Evolutionary conservation across 2,888 invertebrate species (phyloP), one percentile per base, ranked within the genome.

Genomic region (Phalera bucephala): DNA sequence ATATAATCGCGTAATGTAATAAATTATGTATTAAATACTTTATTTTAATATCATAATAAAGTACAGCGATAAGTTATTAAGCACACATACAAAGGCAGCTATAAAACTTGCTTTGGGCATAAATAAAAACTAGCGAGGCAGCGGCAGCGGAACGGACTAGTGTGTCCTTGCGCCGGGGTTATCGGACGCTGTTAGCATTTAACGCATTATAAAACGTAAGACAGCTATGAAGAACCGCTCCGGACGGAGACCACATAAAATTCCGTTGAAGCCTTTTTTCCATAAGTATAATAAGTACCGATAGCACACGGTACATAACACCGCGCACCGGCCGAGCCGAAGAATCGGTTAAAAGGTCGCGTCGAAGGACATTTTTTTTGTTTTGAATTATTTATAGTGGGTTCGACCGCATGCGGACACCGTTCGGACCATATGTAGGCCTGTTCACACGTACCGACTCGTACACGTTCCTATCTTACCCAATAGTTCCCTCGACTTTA

Each of bases 151-250:
- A 68, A 62, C 73, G 64, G 66, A 60, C 81, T 77, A 80, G 76
- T 60, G 51, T 80, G 84, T 86, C 86, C 89, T 86, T 84, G 86
- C 55, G 67, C 45, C 71, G 83, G 81, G 89, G 88, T 89, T 87
- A 88, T 88, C 83, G 89, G 72, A 78, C 87, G 76, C 80, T 69
- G 76, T 72, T 87, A 88, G 76, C 89, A 89, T 89, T 88, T 86
- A 87, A 79, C 78, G 74, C 67, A 70, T 82, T 82, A 77, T 80
- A 77, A 81, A 83, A 80, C 71, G 66, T 71, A 77, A 80, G 74
- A 83, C 83, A 78, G 77, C 82, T 80, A 82, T 75, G 83, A 80
- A 80, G 77, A 82, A 81, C 84, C 81, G 84, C 85, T 80, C 62
- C 64, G 75, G 65, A 63, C 69, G 58, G 71, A 72, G 72, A 71